phyloP scores from a whole-genome alignment of 64 coral and sea anemone species.

The Stichodactyla helianthus region DNA sequence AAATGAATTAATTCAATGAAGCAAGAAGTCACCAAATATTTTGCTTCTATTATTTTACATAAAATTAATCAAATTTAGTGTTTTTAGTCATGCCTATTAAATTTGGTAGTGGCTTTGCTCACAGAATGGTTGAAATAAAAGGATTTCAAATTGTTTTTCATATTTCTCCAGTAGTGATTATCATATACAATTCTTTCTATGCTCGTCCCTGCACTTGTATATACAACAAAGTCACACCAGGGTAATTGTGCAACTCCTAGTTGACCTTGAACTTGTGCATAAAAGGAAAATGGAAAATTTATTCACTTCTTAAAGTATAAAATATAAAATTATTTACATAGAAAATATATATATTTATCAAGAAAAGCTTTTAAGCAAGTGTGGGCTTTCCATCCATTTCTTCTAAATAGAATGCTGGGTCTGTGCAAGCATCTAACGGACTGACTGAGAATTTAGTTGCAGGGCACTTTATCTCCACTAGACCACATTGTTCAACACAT shows the following conservation, averaged over 20 bases:
- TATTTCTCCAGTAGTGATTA: constrained; percentile 19
- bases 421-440: constrained; percentile 53
- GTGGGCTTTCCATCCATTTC: constrained; percentile 36
- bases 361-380: background rate
- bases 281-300: constrained; percentile 12
- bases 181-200: constrained; percentile 48
- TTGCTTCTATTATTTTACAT: too few species aligned
- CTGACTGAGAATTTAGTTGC: constrained; percentile 2
- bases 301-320: background rate
- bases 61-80: background rate
- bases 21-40: background rate
- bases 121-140: constrained; percentile 39
- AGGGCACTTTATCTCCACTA: constrained; percentile 33
- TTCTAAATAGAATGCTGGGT: constrained; percentile 56
- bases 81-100: constrained; percentile 17
- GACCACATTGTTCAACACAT: constrained; percentile 2
- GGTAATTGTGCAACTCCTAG: constrained; percentile 29
- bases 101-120: constrained; percentile 15
- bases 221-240: constrained; percentile 39
- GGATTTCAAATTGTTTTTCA: constrained; percentile 13
- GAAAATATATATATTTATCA: background rate
- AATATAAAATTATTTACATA: too few species aligned
- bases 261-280: constrained; percentile 51
- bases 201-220: constrained; percentile 33
- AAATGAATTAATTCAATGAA: too few species aligned